Conservation (phyloP, 1,140 invertebrate genomes). For the Lepidotrigona ventralis region DNA sequence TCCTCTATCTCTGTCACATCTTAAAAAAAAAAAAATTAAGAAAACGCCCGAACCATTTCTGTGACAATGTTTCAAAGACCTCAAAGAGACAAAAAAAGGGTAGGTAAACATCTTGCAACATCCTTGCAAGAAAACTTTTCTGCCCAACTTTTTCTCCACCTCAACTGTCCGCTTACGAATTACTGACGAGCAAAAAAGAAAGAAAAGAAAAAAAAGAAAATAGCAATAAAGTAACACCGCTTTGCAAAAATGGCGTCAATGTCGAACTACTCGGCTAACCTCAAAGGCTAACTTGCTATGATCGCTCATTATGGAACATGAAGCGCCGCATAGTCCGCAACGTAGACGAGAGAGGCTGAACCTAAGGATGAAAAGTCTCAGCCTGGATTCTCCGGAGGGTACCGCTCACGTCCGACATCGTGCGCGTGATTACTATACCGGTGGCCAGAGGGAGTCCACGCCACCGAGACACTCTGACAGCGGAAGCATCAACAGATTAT, state of each 20-base stretch:
- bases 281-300: constrained; percentile 53
- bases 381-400: constrained; percentile 96
- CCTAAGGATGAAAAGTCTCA: constrained; percentile 98
- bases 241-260: constrained; percentile 60
- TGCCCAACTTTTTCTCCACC: not conserved
- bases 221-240: not conserved
- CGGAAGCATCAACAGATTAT: constrained; percentile 82
- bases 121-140: not conserved
- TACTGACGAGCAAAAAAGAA: not conserved
- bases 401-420: constrained; percentile 91
- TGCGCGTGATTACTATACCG: constrained; percentile 80
- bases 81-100: not conserved
- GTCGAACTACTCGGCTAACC: constrained; percentile 57
- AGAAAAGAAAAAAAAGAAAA: not conserved
- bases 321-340: constrained; percentile 96
- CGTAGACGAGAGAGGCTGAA: constrained; percentile 95
- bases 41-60: too few species aligned
- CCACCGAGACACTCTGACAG: constrained; percentile 80
- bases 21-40: too few species aligned
- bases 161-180: not conserved
- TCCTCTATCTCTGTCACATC: not conserved
- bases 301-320: constrained; percentile 64
- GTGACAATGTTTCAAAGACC: too few species aligned
- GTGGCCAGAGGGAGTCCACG: constrained; percentile 79
- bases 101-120: constrained; percentile 7